Evolutionary conservation across 2,888 invertebrate species (phyloP), one percentile per base, ranked within the genome.

Genomic region (Heliconius cydno): DNA sequence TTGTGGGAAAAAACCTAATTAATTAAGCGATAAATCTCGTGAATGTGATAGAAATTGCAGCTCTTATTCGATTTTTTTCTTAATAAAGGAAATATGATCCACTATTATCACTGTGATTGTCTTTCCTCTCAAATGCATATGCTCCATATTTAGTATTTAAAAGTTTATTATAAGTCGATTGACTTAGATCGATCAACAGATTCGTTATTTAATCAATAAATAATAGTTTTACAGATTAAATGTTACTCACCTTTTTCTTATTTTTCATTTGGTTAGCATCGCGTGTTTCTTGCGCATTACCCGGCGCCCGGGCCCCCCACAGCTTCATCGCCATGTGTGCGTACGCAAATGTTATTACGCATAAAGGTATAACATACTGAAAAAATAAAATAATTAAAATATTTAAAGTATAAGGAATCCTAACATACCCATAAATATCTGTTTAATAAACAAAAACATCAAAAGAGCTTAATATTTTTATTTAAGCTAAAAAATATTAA

Each of bases 301-400:
- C 98, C 0, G 98, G 98, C 1, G 97, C 97, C 72, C 96, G 95
- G 6, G 97, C 96, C 5, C 97, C 97, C 97, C 98, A 98, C 52
- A 98, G 94, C 84, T 96, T 96, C 86, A 97, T 95, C 0, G 97
- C 97, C 96, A 98, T 98, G 87, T 97, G 95, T 70, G 96, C 96
- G 90, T 98, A 98, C 22, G 98, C 98, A 87, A 96, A 97, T 76
- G 97, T 96, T 86, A 98, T 98, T 84, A 98, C 96, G 84, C 96
- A 96, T 84, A 98, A 94, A 0, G 98, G 98, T 70, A 97, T 96
- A 84, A 98, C 94, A 89, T 98, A 98, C 94, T 97, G 94, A 75
- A 75, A 46, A 65, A 46, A 30, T 13, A 13, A 41, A 75, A 41
- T 12, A 19, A 10, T 65, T 41, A 41, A 60, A 25, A 63, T 57